A percentile compares a stretch with the other conserved stretches of the same genome.
phyloP scores from a whole-genome alignment of 2,888 invertebrate genomes.

The Chelonus formosanus region DNA sequence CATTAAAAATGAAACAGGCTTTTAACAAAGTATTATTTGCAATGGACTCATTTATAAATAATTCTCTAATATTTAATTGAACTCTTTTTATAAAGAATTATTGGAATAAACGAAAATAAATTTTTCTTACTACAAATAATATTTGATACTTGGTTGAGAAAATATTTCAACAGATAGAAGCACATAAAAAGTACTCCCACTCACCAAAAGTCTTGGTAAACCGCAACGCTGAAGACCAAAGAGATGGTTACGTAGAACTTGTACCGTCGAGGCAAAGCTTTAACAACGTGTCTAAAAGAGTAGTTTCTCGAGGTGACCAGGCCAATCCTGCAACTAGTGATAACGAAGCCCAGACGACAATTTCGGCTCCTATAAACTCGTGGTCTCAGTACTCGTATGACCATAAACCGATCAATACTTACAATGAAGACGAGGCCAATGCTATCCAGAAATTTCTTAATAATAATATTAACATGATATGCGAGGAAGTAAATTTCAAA shows the following conservation, averaged over 20 bases:
- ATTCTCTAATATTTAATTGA: no score
- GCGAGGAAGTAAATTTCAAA: slow-evolving; percentile 49
- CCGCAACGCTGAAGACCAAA: slow-evolving; percentile 69
- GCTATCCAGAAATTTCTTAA: slow-evolving; percentile 54
- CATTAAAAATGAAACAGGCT: no score
- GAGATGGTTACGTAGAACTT: slow-evolving; percentile 77
- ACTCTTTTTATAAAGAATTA: no score
- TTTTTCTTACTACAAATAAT: no score
- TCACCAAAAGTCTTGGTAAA: slow-evolving; percentile 66
- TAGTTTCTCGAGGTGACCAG: slow-evolving; percentile 71
- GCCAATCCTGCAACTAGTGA: slow-evolving; percentile 67
- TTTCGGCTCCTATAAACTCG: slow-evolving; percentile 74
- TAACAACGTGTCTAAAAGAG: slow-evolving; percentile 68
- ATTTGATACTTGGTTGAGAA: no score
- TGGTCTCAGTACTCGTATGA: slow-evolving; percentile 75
- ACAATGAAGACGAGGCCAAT: slow-evolving; percentile 53
- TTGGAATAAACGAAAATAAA: no score
- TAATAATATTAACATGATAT: slow-evolving; percentile 47
- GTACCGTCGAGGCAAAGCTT: slow-evolving; percentile 68
- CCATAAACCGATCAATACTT: slow-evolving; percentile 46
- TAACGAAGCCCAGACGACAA: slow-evolving; percentile 73
- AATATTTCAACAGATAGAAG: slow-evolving; percentile 41
- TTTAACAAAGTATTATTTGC: no score
- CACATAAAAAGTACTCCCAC: slow-evolving; percentile 45
- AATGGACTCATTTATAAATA: no score